These are phyloP conservation scores for Apteryx owenii DNA, from an alignment of 2,113 vertebrate species.

Conservation along the genomic window DNA sequence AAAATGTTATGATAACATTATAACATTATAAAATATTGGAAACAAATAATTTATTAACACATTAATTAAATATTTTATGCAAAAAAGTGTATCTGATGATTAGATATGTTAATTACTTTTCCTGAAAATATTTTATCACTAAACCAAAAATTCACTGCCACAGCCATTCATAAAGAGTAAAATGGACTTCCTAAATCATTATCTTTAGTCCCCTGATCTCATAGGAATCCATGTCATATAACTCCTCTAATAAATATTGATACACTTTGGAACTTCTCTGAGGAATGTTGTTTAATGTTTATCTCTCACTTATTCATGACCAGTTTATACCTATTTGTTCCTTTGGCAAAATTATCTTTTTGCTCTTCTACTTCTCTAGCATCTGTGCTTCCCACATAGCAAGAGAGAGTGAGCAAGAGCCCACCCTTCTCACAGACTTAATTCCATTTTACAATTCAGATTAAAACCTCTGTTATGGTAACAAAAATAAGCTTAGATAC, in stretches of 20 bases:
- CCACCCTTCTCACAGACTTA: not conserved
- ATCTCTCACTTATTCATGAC: not conserved
- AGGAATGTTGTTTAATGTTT: not conserved
- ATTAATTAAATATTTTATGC: not conserved
- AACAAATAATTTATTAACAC: not conserved
- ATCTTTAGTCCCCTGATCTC: not conserved
- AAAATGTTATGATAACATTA: not conserved
- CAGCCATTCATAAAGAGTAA: not conserved
- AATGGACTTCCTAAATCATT: not conserved
- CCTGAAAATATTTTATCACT: not conserved
- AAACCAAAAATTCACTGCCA: not conserved
- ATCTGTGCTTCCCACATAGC: not conserved
- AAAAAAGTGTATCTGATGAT: not conserved
- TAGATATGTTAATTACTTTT: not conserved
- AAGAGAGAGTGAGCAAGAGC: not conserved
- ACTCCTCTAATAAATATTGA: not conserved
- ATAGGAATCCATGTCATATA: not conserved
- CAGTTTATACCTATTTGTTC: not conserved
- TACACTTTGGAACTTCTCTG: not conserved
- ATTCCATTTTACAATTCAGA: not conserved
- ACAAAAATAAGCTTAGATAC: not conserved
- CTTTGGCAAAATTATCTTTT: not conserved
- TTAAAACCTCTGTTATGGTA: not conserved
- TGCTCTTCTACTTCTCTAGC: not conserved
- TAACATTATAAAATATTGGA: not conserved